phyloP scores from a whole-genome alignment of 1,140 invertebrate species.

The Lucilia sericata region DNA sequence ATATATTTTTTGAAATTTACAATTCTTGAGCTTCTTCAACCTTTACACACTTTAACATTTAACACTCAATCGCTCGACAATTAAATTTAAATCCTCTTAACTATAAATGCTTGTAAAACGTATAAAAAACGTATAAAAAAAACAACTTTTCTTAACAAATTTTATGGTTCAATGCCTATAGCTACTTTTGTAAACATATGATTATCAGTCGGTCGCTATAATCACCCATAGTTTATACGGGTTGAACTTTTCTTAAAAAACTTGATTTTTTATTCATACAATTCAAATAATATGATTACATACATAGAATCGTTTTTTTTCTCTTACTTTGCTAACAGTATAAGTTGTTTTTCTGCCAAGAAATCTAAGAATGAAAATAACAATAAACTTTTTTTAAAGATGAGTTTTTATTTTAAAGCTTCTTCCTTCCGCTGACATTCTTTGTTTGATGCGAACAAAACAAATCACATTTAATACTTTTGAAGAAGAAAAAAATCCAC shows the following conservation, averaged over 20 bases:
- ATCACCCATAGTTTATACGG: background rate
- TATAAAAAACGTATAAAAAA: too few species aligned
- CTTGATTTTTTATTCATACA: background rate
- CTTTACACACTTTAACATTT: too few species aligned
- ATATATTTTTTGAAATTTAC: too few species aligned
- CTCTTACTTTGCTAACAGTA: background rate
- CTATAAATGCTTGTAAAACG: too few species aligned
- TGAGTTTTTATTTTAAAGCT: background rate
- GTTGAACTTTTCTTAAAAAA: background rate
- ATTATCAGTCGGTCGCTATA: background rate
- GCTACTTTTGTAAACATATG: background rate
- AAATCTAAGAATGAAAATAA: background rate
- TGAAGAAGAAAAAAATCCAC: background rate
- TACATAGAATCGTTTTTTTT: background rate
- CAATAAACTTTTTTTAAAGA: background rate
- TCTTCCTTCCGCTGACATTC: conserved; percentile 16
- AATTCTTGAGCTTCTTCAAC: background rate
- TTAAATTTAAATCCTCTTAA: too few species aligned
- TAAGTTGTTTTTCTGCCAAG: background rate
- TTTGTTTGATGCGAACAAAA: conserved; percentile 4
- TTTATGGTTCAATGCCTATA: background rate
- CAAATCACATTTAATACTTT: conserved; percentile 18
- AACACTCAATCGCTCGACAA: too few species aligned
- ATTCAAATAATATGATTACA: background rate
- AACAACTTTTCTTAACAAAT: background rate